A percentile compares a stretch with the other conserved stretches of the same genome.
phyloP scores from a whole-genome alignment of 2,888 invertebrate species.

The Drosophila mimica region DNA sequence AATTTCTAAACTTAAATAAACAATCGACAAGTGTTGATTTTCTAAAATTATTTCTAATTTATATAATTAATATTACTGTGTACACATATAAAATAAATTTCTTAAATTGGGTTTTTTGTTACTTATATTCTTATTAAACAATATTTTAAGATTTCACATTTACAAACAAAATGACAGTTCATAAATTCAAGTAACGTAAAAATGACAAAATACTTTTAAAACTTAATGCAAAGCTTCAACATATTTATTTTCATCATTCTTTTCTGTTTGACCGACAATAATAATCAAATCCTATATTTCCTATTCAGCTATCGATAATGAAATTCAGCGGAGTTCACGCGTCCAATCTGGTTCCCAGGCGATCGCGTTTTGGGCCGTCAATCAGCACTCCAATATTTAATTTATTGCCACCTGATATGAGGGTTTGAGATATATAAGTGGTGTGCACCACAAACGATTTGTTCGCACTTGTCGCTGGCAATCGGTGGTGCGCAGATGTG shows the following conservation, averaged over 20 bases:
- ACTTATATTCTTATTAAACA: too few relatives aligned
- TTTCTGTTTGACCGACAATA: background rate
- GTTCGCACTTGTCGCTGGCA: constrained; percentile 42
- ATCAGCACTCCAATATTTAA: constrained; percentile 49
- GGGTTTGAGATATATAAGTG: constrained; percentile 15
- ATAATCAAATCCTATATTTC: background rate
- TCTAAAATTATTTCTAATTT: too few relatives aligned
- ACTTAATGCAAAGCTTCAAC: background rate
- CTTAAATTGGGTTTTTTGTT: too few relatives aligned
- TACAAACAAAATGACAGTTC: too few relatives aligned
- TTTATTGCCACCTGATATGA: constrained; percentile 43
- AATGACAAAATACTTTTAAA: background rate
- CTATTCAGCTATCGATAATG: background rate
- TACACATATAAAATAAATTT: too few relatives aligned
- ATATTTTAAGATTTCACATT: too few relatives aligned
- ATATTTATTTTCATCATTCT: background rate
- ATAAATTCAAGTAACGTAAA: too few relatives aligned
- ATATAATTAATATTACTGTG: too few relatives aligned
- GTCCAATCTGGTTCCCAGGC: constrained; percentile 18
- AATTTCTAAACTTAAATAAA: too few relatives aligned
- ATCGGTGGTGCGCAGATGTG: constrained; percentile 46
- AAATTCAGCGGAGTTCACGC: background rate
- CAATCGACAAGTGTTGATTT: too few relatives aligned
- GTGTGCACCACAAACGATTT: background rate
- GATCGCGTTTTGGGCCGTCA: constrained; percentile 51